phyloP scores from a whole-genome alignment of 2,797 vertebrate species.

The Chrysocyon brachyurus region DNA sequence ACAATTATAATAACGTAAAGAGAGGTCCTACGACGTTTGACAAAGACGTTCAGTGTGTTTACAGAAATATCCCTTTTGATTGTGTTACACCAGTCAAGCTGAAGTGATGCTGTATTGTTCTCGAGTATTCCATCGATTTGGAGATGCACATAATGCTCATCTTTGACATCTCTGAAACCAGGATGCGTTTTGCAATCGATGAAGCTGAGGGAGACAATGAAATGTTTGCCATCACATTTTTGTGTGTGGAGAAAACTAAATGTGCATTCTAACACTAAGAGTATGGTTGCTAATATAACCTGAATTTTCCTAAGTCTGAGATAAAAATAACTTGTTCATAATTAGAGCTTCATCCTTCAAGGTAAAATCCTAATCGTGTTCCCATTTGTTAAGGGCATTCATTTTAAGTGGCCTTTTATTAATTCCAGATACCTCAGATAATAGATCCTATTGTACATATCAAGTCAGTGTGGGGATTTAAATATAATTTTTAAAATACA shows the following conservation, averaged over 20 bases:
- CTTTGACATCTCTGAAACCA: constrained; percentile 54
- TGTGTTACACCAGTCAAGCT: not conserved
- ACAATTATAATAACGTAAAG: not conserved
- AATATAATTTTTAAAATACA: constrained; percentile 12
- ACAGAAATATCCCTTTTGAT: not conserved
- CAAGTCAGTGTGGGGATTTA: not conserved
- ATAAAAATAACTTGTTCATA: not conserved
- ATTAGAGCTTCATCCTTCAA: constrained; percentile 4
- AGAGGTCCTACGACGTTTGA: not conserved
- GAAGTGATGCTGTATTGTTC: not conserved
- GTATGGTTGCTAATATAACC: not conserved
- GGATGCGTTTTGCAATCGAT: not conserved
- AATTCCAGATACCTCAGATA: constrained; percentile 6
- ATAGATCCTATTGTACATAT: not conserved
- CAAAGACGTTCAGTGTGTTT: not conserved
- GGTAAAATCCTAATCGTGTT: constrained; percentile 30
- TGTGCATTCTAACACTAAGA: not conserved
- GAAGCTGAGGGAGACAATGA: not conserved
- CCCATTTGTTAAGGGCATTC: not conserved
- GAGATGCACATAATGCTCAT: not conserved
- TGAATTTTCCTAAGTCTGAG: constrained; percentile 20
- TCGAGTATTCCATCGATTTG: not conserved
- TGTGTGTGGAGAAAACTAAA: not conserved
- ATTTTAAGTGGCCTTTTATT: constrained; percentile 30
- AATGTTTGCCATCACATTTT: not conserved